A percentile compares a stretch with the other conserved stretches of the same genome.
Conservation (phyloP, 2,797 vertebrate species). For the Loriculus beryllinus region DNA sequence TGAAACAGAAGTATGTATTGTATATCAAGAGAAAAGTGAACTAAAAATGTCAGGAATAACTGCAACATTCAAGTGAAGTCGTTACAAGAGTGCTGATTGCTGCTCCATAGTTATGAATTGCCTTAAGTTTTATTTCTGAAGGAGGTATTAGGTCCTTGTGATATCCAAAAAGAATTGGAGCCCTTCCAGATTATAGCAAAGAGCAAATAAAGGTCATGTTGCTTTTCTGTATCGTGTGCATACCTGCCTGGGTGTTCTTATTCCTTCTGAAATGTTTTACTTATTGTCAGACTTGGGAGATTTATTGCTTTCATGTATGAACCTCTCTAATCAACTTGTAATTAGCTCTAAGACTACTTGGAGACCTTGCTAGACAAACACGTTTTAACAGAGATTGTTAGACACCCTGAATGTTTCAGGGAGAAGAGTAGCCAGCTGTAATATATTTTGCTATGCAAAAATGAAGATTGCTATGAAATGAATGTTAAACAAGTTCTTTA, state of each 20-base stretch:
- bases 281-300: neutral
- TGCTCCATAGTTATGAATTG: neutral
- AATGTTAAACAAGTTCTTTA: neutral
- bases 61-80: constrained; percentile 22
- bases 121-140: neutral
- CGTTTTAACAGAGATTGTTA: neutral
- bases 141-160: neutral
- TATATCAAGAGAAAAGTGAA: constrained; percentile 35
- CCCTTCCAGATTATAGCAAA: neutral
- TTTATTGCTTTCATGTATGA: neutral
- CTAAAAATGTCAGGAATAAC: constrained; percentile 36
- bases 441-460: neutral
- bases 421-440: neutral
- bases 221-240: neutral
- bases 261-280: neutral
- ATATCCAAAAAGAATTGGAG: neutral
- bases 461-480: neutral
- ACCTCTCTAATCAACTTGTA: neutral
- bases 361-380: neutral
- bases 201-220: neutral
- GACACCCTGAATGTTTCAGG: neutral
- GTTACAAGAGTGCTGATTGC: neutral
- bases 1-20: constrained; percentile 45
- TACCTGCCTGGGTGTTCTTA: neutral
- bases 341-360: neutral